Evolutionary conservation across 2,797 vertebrate genomes (phyloP).

Genomic region (Leucoraja ocellata): DNA sequence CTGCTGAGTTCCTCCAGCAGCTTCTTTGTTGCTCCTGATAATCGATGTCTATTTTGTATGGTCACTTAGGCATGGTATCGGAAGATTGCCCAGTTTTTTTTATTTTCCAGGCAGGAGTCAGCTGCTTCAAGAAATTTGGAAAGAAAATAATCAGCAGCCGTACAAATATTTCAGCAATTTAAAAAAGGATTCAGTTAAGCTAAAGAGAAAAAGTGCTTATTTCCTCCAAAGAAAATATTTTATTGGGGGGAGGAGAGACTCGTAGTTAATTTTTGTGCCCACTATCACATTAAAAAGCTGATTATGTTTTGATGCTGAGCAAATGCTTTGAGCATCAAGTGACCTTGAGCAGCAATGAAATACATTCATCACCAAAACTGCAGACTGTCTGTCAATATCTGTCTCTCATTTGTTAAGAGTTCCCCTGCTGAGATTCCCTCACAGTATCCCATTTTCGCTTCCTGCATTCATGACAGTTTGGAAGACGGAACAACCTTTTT

Average conservation of each 20-base stretch:
- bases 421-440: constrained; percentile 59
- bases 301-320: constrained; percentile 43
- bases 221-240: not conserved
- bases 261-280: constrained; percentile 34
- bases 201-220: not conserved
- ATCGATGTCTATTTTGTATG: not conserved
- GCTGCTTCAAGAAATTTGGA: not conserved
- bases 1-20: too few relatives aligned
- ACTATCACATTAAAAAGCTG: constrained; percentile 39
- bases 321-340: constrained; percentile 46
- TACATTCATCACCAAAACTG: constrained; percentile 55
- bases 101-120: not conserved
- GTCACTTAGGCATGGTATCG: not conserved
- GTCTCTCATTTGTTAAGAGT: constrained; percentile 55
- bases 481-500: constrained; percentile 58
- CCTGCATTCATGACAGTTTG: constrained; percentile 59
- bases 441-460: constrained; percentile 61
- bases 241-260: constrained; percentile 11
- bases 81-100: not conserved
- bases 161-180: not conserved
- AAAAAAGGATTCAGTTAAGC: not conserved
- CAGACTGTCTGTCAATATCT: constrained; percentile 54
- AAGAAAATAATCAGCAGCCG: not conserved
- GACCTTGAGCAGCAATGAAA: constrained; percentile 57
- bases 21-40: not conserved